phyloP scores from a whole-genome alignment of 2,113 vertebrate species.

The Hassar affinis region DNA sequence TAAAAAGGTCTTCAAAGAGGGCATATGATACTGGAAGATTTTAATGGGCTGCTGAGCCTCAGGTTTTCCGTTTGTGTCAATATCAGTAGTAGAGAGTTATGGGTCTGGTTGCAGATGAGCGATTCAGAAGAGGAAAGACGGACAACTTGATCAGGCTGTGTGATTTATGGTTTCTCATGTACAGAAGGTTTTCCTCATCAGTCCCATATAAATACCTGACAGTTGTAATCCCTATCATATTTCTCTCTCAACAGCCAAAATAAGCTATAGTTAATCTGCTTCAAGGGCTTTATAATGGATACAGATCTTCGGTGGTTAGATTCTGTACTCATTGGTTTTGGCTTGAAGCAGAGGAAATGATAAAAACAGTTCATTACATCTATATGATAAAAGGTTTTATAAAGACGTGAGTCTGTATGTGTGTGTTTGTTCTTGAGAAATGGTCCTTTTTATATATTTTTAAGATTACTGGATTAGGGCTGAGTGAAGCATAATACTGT shows the following conservation, averaged over 20 bases:
- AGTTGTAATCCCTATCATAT: neutral
- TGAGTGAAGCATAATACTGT: neutral
- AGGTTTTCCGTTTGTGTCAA: neutral
- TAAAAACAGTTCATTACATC: too few relatives aligned
- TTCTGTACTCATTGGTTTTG: neutral
- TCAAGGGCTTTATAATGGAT: slow-evolving; percentile 8
- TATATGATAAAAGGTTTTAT: too few relatives aligned
- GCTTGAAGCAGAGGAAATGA: neutral
- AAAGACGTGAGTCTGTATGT: neutral
- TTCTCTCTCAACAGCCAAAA: neutral
- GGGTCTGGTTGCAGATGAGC: neutral
- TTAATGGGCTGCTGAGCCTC: neutral
- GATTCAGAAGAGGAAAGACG: neutral
- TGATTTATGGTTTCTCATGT: neutral
- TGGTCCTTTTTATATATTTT: neutral
- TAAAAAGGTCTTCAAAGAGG: neutral
- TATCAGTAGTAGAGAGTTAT: slow-evolving; percentile 4
- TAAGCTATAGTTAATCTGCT: slow-evolving; percentile 8
- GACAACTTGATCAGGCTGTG: neutral
- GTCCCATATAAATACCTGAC: neutral
- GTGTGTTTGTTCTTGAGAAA: neutral
- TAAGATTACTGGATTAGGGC: neutral
- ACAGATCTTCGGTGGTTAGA: neutral
- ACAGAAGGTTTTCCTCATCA: neutral
- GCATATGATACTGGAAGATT: neutral